These are phyloP conservation scores for Anguilla rostrata DNA, from an alignment of 2,113 vertebrate genomes.

Conservation along the genomic window DNA sequence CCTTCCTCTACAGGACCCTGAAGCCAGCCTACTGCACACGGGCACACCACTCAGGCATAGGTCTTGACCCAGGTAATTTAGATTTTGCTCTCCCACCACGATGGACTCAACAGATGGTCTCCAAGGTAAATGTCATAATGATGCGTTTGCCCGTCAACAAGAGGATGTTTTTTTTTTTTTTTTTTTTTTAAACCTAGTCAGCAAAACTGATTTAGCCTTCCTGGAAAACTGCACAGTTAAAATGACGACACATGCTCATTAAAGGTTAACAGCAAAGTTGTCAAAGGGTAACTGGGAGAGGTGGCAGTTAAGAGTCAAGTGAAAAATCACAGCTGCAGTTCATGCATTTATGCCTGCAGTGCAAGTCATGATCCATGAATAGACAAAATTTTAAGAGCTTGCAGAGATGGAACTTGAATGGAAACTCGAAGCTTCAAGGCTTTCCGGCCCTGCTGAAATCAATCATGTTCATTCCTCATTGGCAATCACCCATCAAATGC, in stretches of 20 bases:
- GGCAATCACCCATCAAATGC: not conserved
- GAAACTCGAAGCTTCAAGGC: not conserved
- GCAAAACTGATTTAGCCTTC: conserved; percentile 8
- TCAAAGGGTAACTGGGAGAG: not conserved
- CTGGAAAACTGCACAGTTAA: not conserved
- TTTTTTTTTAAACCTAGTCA: not conserved
- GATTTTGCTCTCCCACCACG: not conserved
- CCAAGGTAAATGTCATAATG: not conserved
- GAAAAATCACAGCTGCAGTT: not conserved
- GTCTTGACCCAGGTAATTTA: not conserved
- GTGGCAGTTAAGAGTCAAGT: not conserved
- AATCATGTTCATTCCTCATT: not conserved
- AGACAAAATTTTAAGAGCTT: not conserved
- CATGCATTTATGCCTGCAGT: not conserved
- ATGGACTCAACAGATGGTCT: not conserved
- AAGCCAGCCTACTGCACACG: not conserved
- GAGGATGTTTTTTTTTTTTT: not conserved
- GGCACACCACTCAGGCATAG: not conserved
- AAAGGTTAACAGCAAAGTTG: conserved; percentile 19
- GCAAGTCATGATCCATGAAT: not conserved
- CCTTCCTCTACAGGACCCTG: not conserved
- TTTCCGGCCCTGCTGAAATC: not conserved
- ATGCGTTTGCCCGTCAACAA: not conserved
- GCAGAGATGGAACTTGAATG: not conserved
- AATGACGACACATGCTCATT: not conserved